Base-by-base conservation (phyloP, 2,797 vertebrate genomes). In the Neosilurus mollespiculum region DNA sequence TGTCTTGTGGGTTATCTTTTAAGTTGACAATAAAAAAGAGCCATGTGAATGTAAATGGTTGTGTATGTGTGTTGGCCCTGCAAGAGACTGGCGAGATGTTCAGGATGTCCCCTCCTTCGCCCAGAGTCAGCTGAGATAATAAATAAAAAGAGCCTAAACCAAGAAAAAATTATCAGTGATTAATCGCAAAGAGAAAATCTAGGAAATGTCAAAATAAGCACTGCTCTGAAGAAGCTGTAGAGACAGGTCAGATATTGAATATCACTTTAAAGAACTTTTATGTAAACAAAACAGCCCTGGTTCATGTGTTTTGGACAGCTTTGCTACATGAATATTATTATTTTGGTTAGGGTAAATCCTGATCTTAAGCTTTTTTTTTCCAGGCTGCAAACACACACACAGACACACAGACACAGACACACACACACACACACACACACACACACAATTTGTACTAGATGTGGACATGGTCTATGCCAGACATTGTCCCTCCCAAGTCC, bases 1-100 rank as follows among this genome's bases (percentile, higher is more conserved):
- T 24, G 2, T 85, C 24, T 58, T 54, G 58, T n/a, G 22, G 78
- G 73, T 58, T 78, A 62, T 80, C 76, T 72, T 71, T 84, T 64
- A 58, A 24, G 67, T 80, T 79, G 83, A 81, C 3, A 14, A 43
- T 30, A 30, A 30, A 30, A 30, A 30, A 30, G 30, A 30, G 30
- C 30, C 30, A 30, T 30, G 30, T 30, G 30, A 30, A 30, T 30
- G 30, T 30, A 30, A 30, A 30, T 30, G 30, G 43, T 43, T 43
- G 43, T 43, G 43, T 43, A 5, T 43, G 43, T 43, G 43, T 43
- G 43, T 8, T 43, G 43, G 43, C 43, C 43, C 43, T 43, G 43
- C 43, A 43, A 43, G 43, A 8, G 43, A 43, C 43, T 43, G 43
- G 43, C 8, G 43, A 43, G 43, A 43, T 43, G 43, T 5, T 43